A percentile compares a stretch with the other conserved stretches of the same genome.
phyloP scores from a whole-genome alignment of 2,797 vertebrate genomes.

The Pelobates cultripes region DNA sequence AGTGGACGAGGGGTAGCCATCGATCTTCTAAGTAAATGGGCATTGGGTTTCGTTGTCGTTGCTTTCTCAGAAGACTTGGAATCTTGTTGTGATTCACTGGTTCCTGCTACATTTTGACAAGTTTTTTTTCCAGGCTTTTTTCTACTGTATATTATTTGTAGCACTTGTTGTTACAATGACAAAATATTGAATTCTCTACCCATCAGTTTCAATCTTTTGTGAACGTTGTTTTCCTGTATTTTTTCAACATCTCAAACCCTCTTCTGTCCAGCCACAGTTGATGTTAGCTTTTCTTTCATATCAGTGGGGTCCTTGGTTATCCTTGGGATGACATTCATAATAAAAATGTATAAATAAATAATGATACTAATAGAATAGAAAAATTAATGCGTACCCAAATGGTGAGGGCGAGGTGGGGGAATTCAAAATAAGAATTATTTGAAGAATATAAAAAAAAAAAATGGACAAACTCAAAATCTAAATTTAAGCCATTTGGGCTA shows the following conservation, averaged over 20 bases:
- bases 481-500: too few species aligned
- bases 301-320: too few species aligned
- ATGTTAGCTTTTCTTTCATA: neutral
- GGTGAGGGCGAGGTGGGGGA: too few species aligned
- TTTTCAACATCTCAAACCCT: neutral
- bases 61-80: neutral
- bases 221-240: neutral
- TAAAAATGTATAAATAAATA: too few species aligned
- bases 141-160: neutral
- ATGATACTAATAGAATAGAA: too few species aligned
- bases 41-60: neutral
- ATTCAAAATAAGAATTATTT: too few species aligned
- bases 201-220: constrained; percentile 1
- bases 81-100: neutral
- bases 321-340: too few species aligned
- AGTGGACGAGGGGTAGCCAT: neutral
- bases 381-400: too few species aligned
- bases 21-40: neutral
- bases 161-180: neutral
- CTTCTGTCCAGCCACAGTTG: neutral
- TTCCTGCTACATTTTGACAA: too few species aligned
- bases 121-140: neutral
- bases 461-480: too few species aligned
- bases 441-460: too few species aligned
- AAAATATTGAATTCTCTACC: neutral